Evolutionary conservation across 2,888 invertebrate species (phyloP).

Genomic region (Antitype chi): DNA sequence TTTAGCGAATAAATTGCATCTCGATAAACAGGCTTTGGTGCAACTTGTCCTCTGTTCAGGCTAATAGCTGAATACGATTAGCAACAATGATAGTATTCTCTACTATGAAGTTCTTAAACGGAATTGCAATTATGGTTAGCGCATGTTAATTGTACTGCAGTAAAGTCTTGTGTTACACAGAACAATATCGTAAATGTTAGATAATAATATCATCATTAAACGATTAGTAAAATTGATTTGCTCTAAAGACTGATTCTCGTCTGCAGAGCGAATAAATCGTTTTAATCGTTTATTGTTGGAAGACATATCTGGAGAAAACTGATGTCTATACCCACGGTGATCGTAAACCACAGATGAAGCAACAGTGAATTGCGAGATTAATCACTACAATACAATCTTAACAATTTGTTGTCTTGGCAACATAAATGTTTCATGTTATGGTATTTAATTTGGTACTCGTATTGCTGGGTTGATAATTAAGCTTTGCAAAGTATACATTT

Average conservation of each 20-base stretch:
- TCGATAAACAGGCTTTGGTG: conserved; percentile 82
- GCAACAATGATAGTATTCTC: conserved; percentile 69
- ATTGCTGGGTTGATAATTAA: background rate
- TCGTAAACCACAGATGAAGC: conserved; percentile 17
- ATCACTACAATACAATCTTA: conserved; percentile 13
- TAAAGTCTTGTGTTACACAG: conserved; percentile 40
- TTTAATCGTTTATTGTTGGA: conserved; percentile 13
- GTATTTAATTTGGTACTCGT: background rate
- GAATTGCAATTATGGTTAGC: conserved; percentile 76
- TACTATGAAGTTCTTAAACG: conserved; percentile 77
- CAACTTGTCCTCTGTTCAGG: conserved; percentile 73
- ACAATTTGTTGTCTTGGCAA: conserved; percentile 4
- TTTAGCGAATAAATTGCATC: conserved; percentile 87
- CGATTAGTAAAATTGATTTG: no score
- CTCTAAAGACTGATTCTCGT: no score
- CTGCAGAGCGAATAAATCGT: background rate
- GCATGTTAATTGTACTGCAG: conserved; percentile 69
- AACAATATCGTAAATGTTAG: conserved; percentile 32
- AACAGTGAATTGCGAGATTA: conserved; percentile 21
- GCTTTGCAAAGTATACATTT: background rate
- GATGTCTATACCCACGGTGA: background rate
- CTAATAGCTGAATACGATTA: conserved; percentile 85
- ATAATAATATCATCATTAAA: conserved; percentile 11
- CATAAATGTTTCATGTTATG: background rate
- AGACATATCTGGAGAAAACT: background rate